Percentiles rank a stretch among this genome's conserved stretches.
phyloP scores from a whole-genome alignment of 30 jellyfish, hydroid and myxozoan genomes.

The Aurelia aurita region DNA sequence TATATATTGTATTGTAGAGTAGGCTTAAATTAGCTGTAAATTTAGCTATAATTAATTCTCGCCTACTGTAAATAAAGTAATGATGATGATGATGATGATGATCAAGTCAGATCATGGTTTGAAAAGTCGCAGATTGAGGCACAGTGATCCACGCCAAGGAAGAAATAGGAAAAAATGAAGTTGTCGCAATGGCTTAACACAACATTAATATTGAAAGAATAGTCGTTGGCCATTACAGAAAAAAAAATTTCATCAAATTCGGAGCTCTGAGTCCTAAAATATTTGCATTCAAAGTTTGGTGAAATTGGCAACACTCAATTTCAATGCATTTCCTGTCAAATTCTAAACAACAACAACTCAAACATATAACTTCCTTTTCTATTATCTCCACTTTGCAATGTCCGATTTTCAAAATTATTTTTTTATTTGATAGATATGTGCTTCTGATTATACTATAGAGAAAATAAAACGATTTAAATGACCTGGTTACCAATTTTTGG shows the following conservation, averaged over 20 bases:
- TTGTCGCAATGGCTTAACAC: too few species aligned
- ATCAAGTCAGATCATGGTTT: too few species aligned
- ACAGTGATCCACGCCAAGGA: too few species aligned
- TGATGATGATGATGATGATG: too few species aligned
- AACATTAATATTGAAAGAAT: background rate
- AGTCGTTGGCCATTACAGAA: background rate
- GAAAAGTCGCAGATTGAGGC: too few species aligned
- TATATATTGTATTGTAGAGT: too few species aligned
- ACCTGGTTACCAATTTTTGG: background rate
- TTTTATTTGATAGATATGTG: background rate
- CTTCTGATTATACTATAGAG: background rate
- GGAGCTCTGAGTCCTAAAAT: background rate
- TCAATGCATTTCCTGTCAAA: background rate
- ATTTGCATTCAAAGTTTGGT: background rate
- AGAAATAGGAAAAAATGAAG: too few species aligned
- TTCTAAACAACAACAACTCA: background rate
- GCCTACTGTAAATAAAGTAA: too few species aligned
- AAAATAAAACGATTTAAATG: background rate
- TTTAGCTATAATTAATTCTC: too few species aligned
- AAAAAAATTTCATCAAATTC: background rate
- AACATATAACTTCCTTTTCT: background rate
- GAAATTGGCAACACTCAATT: background rate
- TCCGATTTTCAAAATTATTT: conserved; percentile 3
- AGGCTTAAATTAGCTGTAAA: too few species aligned
- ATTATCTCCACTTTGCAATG: conserved; percentile 4